These are phyloP conservation scores for Polia nebulosa DNA, from an alignment of 2,888 invertebrate species.

Conservation along the genomic window DNA sequence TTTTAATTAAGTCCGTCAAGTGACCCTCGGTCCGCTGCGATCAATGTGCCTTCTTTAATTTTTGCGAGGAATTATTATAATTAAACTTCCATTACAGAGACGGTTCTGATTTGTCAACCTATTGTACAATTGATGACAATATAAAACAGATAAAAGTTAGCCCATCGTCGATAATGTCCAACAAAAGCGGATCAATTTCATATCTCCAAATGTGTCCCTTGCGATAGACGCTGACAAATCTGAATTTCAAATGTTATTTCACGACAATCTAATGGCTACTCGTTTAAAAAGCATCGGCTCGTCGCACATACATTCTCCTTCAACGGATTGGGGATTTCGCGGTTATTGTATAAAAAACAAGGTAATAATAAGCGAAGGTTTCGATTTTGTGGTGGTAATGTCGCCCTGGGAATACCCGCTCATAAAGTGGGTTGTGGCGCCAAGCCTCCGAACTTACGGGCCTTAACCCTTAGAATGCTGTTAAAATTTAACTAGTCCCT, in stretches of 20 bases:
- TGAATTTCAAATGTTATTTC: constrained; percentile 60
- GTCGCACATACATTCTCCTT: constrained; percentile 48
- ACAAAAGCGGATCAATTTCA: constrained; percentile 45
- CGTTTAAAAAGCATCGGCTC: constrained; percentile 51
- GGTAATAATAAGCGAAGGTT: constrained; percentile 76
- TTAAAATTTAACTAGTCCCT: constrained; percentile 81
- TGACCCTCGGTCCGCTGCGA: constrained; percentile 20
- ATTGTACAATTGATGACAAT: constrained; percentile 13
- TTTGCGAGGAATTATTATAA: constrained; percentile 35
- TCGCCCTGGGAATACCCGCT: constrained; percentile 71
- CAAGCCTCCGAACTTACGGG: constrained; percentile 67
- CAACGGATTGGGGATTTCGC: constrained; percentile 68
- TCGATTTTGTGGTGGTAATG: constrained; percentile 71
- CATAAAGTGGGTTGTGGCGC: constrained; percentile 74
- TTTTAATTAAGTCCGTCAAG: constrained; percentile 61
- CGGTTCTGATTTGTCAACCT: constrained; percentile 5
- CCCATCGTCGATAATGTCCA: constrained; percentile 24
- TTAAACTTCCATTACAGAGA: constrained; percentile 28
- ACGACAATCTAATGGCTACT: constrained; percentile 35
- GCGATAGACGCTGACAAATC: constrained; percentile 52
- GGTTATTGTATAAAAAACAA: constrained; percentile 73
- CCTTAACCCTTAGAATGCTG: constrained; percentile 68
- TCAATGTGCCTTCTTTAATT: constrained; percentile 36
- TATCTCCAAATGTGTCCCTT: constrained; percentile 47
- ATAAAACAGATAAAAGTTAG: constrained; percentile 42